phyloP scores from a whole-genome alignment of 2,797 vertebrate genomes.

The Spinibarbus caldwelli region DNA sequence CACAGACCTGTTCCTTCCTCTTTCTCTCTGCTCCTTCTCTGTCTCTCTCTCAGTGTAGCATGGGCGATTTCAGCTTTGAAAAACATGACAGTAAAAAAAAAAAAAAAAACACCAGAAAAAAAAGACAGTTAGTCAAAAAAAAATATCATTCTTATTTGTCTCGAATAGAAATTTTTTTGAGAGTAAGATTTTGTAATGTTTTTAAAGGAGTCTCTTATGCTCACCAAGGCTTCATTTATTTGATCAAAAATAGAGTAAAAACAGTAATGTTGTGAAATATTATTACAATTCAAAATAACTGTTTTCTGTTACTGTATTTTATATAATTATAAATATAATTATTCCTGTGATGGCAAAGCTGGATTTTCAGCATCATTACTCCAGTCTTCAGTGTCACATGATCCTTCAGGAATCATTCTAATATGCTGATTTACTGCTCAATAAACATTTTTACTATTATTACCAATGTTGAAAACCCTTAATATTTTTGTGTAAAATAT shows the following conservation, averaged over 20 bases:
- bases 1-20: slow-evolving; percentile 56
- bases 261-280: not conserved
- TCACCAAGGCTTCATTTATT: not conserved
- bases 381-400: too few species aligned
- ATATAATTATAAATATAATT: not conserved
- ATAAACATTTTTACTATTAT: not conserved
- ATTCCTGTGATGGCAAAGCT: not conserved
- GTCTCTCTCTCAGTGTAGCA: slow-evolving; percentile 19
- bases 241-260: not conserved
- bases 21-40: slow-evolving; percentile 44
- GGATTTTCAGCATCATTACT: not conserved
- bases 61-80: slow-evolving; percentile 30
- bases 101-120: slow-evolving; percentile 19
- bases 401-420: not conserved
- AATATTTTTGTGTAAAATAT: not conserved
- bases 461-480: not conserved
- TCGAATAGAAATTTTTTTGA: not conserved
- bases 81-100: slow-evolving; percentile 15
- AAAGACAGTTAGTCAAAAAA: slow-evolving; percentile 1
- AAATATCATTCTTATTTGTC: not conserved
- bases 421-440: not conserved
- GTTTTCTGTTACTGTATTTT: not conserved
- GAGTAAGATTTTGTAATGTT: not conserved
- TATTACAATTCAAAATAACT: not conserved
- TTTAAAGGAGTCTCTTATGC: not conserved